These are phyloP conservation scores for Ephydatia muelleri DNA, from an alignment of 37 sponge, comb jelly and placozoan genomes.

Conservation along the genomic window DNA sequence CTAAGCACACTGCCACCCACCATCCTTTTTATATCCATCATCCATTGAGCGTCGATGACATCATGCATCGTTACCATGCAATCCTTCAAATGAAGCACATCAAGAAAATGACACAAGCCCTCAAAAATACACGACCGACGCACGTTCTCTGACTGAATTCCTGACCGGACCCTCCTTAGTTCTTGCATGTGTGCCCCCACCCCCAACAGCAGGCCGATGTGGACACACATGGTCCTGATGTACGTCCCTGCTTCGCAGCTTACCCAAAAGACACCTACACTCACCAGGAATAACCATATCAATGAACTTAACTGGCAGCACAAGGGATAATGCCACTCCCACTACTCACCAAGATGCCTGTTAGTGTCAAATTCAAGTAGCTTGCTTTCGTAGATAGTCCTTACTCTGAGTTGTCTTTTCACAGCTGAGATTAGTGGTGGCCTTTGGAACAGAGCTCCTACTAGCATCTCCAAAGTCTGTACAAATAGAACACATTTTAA, in stretches of 20 bases:
- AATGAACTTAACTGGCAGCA: not conserved
- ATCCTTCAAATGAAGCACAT: conserved; percentile 55
- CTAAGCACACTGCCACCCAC: conserved; percentile 27
- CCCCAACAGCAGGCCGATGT: conserved; percentile 87
- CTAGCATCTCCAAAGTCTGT: conserved; percentile 72
- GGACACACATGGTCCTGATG: conserved; percentile 95
- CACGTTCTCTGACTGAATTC: conserved; percentile 86
- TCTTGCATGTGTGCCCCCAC: conserved; percentile 99
- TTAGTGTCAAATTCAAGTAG: conserved; percentile 88
- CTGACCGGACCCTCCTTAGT: conserved; percentile 86
- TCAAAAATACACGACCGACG: conserved; percentile 1
- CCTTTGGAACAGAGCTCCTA: conserved; percentile 96
- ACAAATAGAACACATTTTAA: not conserved
- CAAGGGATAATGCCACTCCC: too few relatives aligned
- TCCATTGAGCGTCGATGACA: conserved; percentile 94
- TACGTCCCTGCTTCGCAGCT: conserved; percentile 99
- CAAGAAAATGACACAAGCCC: not conserved
- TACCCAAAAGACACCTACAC: conserved; percentile 94
- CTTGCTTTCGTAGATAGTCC: conserved; percentile 97
- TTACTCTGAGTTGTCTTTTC: conserved; percentile 94
- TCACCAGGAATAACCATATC: not conserved
- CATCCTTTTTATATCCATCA: conserved; percentile 87
- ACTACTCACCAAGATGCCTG: conserved; percentile 73
- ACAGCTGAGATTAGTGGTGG: conserved; percentile 99
- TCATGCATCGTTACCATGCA: conserved; percentile 96